Evolutionary conservation across 2,113 vertebrate genomes (phyloP), one percentile per base, ranked within the genome.

Genomic region (Vidua macroura): DNA sequence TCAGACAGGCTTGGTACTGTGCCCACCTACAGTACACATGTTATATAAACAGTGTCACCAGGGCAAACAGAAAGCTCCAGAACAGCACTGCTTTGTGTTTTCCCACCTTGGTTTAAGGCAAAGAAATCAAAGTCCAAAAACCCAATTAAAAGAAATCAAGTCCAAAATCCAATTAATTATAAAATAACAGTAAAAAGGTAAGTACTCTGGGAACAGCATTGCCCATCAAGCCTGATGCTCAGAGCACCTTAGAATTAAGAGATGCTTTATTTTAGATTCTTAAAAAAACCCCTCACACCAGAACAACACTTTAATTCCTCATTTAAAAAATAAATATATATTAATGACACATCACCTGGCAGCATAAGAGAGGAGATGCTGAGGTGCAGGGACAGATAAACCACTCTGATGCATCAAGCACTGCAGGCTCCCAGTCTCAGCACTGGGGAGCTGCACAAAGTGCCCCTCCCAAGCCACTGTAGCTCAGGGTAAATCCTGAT

Each of bases 391-490:
- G 21, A 46, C 48, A 43, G 46, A 25, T 3, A 15, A 55, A 1
- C 23, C 62, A 6, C 23, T 7, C 16, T 4, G 2, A 66, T 10
- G 39, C 48, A 7, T 3, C 3, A 31, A 67, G n/a, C 56, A 43
- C 30, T 31, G 48, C 66, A 51, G 51, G 21, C 39, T 53, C 70
- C 52, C 58, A 24, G 0, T 9, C 39, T 15, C 17, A 22, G n/a
- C 31, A 6, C 3, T 17, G 60, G 60, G 56, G 67, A 89, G n/a
- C 49, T 64, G 63, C 80, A 70, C 33, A 20, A 24, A 25, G 35
- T 55, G 30, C 31, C 8, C 28, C 19, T n/a, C 31, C 13, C 0
- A 3, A 52, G 44, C 6, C 59, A 1, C 67, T 31, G 20, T 39
- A 60, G 72, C 60, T 72, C 21, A 6, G 30, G 30, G 33, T 5